Base-by-base conservation (phyloP, 1,140 invertebrate genomes). In the Scaptomyza graminum region DNA sequence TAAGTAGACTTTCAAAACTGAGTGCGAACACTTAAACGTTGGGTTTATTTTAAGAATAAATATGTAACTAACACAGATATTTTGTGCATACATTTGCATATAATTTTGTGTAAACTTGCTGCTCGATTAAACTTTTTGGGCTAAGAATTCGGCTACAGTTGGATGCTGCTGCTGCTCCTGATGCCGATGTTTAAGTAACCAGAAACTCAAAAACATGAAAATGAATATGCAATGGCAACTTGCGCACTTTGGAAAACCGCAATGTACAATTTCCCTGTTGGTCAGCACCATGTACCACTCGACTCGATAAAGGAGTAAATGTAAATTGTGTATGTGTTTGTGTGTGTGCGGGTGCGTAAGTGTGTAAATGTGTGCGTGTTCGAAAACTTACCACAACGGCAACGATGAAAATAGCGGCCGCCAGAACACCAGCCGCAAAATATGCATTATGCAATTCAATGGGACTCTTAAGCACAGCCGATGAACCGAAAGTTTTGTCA, bases 361-460 rank as follows among this genome's bases (percentile, higher is more conserved):
- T 51, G 46, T 37, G 51, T 22, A 22, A 22, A 3, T 22, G 18
- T 22, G 1, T 49, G 37, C 28, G 15, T 52, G 16, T 37, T n/a
- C 52, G 56, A 11, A 15, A 72, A 93, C 93, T 94, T 83, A 95
- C 95, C 87, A 95, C 94, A 51, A 95, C 91, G 13, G 94, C 93
- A 52, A 95, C 95, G 69, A 95, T 94, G 59, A 95, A 93, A 47
- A 95, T 93, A 18, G 95, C 95, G 43, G 94, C 93, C 18, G 94
- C 94, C 41, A 96, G 92, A 1, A 95, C 95, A n/a, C 94, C 95
- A 18, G 94, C 94, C 12, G 95, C 95, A 74, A 95, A 95, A 91
- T 95, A 95, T 57, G 95, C 93, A 91, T 95, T 95, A 92, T 96
- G 95, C 70, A 95, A 92, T 77, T 91, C 91, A 88, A 91, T 90